phyloP scores from a whole-genome alignment of 2,888 invertebrate species.

The Limenitis camilla region DNA sequence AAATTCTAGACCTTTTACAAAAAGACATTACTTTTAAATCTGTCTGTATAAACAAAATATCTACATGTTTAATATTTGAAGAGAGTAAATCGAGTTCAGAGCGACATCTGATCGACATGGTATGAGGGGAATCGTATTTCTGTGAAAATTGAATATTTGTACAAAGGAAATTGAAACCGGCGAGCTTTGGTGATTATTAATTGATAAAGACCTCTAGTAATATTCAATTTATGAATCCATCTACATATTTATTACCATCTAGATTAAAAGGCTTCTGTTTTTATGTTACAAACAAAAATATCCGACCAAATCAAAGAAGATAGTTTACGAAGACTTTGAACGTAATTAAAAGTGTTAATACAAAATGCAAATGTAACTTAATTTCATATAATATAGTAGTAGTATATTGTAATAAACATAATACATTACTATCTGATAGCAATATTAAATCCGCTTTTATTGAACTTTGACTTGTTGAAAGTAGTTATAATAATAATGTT shows the following conservation, averaged over 20 bases:
- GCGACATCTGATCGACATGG: slow-evolving; percentile 5
- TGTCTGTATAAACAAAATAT: too few species aligned
- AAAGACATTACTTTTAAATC: too few species aligned
- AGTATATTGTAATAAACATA: too few species aligned
- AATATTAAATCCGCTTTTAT: not conserved
- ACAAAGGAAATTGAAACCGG: slow-evolving; percentile 16
- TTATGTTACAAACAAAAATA: too few species aligned
- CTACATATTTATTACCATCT: not conserved
- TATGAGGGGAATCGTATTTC: slow-evolving; percentile 7
- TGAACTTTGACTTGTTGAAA: slow-evolving; percentile 7
- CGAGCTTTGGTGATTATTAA: slow-evolving; percentile 16
- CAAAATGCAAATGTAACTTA: too few species aligned
- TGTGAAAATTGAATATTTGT: slow-evolving; percentile 16
- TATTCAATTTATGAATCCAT: not conserved
- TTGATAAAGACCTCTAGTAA: not conserved
- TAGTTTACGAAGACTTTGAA: too few species aligned
- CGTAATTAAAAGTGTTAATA: too few species aligned
- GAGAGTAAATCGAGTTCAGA: not conserved
- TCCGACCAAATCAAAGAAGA: too few species aligned
- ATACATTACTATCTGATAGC: not conserved
- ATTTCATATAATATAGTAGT: too few species aligned
- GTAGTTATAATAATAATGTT: not conserved
- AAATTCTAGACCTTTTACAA: too few species aligned
- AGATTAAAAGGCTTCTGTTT: too few species aligned
- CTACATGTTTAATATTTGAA: too few species aligned